These are phyloP conservation scores for Spodoptera littoralis DNA, from an alignment of 2,888 invertebrate species.

Conservation along the genomic window DNA sequence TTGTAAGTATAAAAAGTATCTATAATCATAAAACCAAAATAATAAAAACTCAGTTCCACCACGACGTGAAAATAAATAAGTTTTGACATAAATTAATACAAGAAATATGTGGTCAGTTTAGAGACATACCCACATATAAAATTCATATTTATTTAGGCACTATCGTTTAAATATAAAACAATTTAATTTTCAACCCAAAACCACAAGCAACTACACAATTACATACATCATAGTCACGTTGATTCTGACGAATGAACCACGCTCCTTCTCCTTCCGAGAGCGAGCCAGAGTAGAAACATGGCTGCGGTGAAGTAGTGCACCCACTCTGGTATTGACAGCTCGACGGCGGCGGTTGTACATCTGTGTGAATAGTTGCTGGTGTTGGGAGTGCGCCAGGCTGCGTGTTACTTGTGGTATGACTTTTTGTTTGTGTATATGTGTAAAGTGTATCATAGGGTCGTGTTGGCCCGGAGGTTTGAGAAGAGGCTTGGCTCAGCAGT, in stretches of 20 bases:
- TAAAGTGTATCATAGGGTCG: no score
- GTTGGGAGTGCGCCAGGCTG: slow-evolving; percentile 55
- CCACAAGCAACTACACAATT: slow-evolving; percentile 10
- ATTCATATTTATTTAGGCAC: not conserved
- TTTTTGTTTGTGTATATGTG: slow-evolving; percentile 26
- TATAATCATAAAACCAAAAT: no score
- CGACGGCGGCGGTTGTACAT: slow-evolving; percentile 85
- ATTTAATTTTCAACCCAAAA: slow-evolving; percentile 4
- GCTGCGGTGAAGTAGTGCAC: slow-evolving; percentile 82
- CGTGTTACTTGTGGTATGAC: slow-evolving; percentile 70
- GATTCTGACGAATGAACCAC: slow-evolving; percentile 70
- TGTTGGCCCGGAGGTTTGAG: no score
- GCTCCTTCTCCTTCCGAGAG: slow-evolving; percentile 78
- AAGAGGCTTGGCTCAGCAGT: no score
- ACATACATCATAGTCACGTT: slow-evolving; percentile 74
- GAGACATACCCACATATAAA: no score
- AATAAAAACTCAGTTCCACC: no score
- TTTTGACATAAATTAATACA: no score
- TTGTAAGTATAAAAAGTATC: no score
- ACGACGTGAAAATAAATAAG: no score
- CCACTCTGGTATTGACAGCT: slow-evolving; percentile 84
- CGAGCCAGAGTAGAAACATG: slow-evolving; percentile 81
- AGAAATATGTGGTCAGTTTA: no score
- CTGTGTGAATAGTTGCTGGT: slow-evolving; percentile 66
- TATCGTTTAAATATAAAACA: no score